phyloP scores from a whole-genome alignment of 1,140 invertebrate genomes.

The Ctenoplectra terminalis region DNA sequence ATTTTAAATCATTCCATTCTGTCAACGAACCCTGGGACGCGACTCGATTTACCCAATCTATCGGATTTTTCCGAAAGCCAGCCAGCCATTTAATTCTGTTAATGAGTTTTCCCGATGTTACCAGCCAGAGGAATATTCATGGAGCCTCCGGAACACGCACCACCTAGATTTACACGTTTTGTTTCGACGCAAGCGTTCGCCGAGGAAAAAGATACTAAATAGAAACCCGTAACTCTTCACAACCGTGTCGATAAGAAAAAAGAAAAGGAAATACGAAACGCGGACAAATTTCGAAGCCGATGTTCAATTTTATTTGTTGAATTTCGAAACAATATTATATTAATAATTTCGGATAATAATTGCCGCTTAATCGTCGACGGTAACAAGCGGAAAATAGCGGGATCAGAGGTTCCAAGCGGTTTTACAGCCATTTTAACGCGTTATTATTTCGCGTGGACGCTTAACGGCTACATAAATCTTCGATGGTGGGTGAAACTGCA shows the following conservation, averaged over 20 bases:
- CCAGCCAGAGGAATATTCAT: constrained; percentile 1
- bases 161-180: background rate
- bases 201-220: background rate
- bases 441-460: constrained; percentile 8
- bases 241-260: background rate
- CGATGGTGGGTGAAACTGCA: background rate
- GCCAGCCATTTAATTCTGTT: constrained; percentile 3
- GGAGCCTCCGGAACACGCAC: background rate
- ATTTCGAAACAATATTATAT: background rate
- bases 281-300: background rate
- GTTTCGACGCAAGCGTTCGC: background rate
- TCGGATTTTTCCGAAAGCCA: constrained; percentile 7
- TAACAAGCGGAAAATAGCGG: background rate
- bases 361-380: background rate
- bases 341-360: constrained; percentile 4
- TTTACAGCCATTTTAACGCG: constrained; percentile 8
- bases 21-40: no score
- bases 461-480: background rate
- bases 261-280: background rate
- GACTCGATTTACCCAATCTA: background rate
- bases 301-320: background rate
- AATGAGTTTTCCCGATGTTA: constrained; percentile 5
- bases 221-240: background rate
- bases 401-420: background rate
- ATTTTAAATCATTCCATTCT: background rate